phyloP scores from a whole-genome alignment of 2,888 invertebrate genomes.

The Orgyia antiqua region DNA sequence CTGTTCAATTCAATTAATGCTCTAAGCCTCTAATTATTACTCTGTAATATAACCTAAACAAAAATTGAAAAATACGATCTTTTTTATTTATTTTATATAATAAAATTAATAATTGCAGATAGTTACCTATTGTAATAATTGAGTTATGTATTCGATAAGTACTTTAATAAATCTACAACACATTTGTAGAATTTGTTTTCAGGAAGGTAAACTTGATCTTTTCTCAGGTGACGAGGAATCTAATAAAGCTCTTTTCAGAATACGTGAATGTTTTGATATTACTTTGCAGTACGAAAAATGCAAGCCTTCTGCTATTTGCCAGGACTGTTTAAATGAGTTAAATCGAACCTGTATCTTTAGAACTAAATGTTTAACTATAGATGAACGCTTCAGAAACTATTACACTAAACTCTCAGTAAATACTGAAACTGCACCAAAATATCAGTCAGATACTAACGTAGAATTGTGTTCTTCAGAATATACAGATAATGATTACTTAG shows the following conservation, averaged over 20 bases:
- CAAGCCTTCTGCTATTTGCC: slow-evolving; percentile 49
- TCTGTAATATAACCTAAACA: too few species aligned
- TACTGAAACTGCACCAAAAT: slow-evolving; percentile 5
- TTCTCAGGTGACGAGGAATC: slow-evolving; percentile 33
- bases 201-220: slow-evolving; percentile 26
- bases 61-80: too few species aligned
- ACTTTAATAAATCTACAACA: too few species aligned
- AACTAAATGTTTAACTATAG: slow-evolving; percentile 48
- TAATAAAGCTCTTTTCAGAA: slow-evolving; percentile 39
- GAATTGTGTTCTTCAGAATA: slow-evolving; percentile 13
- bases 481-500: slow-evolving; percentile 4
- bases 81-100: too few species aligned
- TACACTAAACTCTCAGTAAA: slow-evolving; percentile 13
- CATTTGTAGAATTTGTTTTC: slow-evolving; percentile 55
- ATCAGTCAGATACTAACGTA: slow-evolving; percentile 6
- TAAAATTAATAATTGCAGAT: too few species aligned
- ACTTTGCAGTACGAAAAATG: slow-evolving; percentile 32
- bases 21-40: too few species aligned
- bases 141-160: too few species aligned
- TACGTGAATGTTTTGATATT: slow-evolving; percentile 53
- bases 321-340: slow-evolving; percentile 44
- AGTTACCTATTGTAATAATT: too few species aligned
- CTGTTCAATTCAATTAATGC: too few species aligned
- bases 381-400: slow-evolving; percentile 37
- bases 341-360: slow-evolving; percentile 45